Evolutionary conservation across 2,797 vertebrate genomes (phyloP), one percentile per base, ranked within the genome.

Genomic region (Lacerta agilis): DNA sequence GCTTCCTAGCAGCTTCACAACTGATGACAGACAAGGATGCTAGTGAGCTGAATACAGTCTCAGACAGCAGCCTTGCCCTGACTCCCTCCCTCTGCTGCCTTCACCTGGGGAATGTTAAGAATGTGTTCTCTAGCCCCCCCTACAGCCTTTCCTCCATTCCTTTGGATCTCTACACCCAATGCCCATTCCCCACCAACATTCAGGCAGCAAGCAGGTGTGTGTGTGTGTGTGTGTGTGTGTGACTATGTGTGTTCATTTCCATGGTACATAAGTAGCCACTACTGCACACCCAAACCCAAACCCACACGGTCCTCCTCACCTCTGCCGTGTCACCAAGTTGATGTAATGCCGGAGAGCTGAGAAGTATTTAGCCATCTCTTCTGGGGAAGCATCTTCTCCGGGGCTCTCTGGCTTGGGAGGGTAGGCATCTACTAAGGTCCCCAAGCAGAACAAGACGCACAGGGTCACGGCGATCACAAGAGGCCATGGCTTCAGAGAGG

Each of bases 271-370:
- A 45, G 73, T 23, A 69, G 29, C 25, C 33, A 78, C 18, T 9
- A 8, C 3, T 4, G 18, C 79, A 78, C 33, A 25, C 45, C 15
- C 10, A n/a, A 80, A 23, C 41, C 36, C 41, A 64, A 41, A 49
- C 71, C 76, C 20, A 8, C 55, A 73, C 58, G 27, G 79, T 8
- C 55, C 64, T 45, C 76, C 97, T 96, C 91, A 98, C 98, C 98
- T 98, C 96, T 99, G 98, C 87, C 98, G 97, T 73, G 98, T 98
- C 95, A 99, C 98, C 95, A 99, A 97, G 96, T 99, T 98, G 95
- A 99, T 98, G 92, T 99, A 98, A 93, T 98, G 98, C 87, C 98
- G 95, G 25, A 99, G 97, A 6, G 98, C 98, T 0, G 98, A 97
- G 95, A 98, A 97, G 94, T 99, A 99, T 87, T 96, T 97, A 90